Conservation (phyloP, 2,113 vertebrate species). For the Anolis sagrei region DNA sequence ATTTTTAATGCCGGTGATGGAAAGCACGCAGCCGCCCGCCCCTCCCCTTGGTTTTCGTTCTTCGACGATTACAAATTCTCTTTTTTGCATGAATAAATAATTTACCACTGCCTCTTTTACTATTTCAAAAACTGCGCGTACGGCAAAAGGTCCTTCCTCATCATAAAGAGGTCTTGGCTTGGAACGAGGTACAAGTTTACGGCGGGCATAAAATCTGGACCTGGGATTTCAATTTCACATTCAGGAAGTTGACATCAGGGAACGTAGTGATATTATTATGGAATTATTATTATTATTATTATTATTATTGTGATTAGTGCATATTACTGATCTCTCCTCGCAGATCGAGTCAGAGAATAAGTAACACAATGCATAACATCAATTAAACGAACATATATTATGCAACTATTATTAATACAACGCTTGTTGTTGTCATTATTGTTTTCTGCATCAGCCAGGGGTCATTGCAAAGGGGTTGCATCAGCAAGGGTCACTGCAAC, state of each 20-base stretch:
- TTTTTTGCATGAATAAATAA: not conserved
- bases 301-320: no score
- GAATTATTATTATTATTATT: no score
- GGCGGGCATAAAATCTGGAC: not conserved
- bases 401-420: no score
- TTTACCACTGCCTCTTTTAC: not conserved
- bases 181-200: conserved; percentile 13
- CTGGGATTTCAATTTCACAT: not conserved
- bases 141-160: conserved; percentile 19
- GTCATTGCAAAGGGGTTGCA: no score
- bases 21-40: conserved; percentile 41
- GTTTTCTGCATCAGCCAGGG: no score
- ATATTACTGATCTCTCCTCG: no score
- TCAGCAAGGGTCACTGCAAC: no score
- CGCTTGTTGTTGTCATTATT: no score
- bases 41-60: conserved; percentile 17
- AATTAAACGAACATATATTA: no score
- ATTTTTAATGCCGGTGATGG: conserved; percentile 50
- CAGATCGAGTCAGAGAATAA: no score
- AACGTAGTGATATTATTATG: no score
- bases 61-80: not conserved
- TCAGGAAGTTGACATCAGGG: not conserved
- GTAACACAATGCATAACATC: no score
- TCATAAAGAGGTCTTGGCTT: not conserved
- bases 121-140: not conserved